Percentiles rank a stretch among this genome's conserved stretches.
Evolutionary conservation across 2,113 vertebrate genomes (phyloP).

Genomic region (Sceloporus tristichus): DNA sequence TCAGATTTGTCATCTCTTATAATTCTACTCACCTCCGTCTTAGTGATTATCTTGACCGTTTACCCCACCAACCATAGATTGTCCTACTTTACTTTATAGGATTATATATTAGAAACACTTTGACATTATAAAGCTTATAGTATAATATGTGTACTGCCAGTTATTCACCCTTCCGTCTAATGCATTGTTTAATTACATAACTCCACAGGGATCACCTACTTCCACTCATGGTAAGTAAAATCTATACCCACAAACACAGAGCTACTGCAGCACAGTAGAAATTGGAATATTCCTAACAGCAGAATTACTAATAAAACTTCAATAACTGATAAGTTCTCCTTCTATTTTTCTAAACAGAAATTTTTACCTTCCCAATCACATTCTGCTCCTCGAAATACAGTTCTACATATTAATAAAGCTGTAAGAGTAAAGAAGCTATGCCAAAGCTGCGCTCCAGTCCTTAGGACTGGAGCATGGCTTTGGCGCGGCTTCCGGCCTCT

Average conservation of each 20-base stretch:
- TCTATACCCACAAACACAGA: background rate
- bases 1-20: background rate
- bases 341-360: background rate
- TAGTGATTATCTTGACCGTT: background rate
- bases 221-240: background rate
- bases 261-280: background rate
- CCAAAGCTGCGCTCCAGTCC: too few relatives aligned
- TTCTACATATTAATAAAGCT: background rate
- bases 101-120: background rate
- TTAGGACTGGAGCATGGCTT: too few relatives aligned
- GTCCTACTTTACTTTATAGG: constrained; percentile 2
- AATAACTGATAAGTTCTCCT: too few relatives aligned
- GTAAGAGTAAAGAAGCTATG: too few relatives aligned
- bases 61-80: background rate
- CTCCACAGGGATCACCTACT: background rate
- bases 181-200: background rate
- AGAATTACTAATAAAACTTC: background rate
- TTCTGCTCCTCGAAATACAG: too few relatives aligned
- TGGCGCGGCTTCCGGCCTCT: too few relatives aligned
- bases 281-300: background rate
- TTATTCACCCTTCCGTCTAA: background rate
- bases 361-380: background rate
- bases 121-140: background rate
- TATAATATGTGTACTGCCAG: background rate
- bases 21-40: background rate